Evolutionary conservation across 2,888 invertebrate genomes (phyloP).

Genomic region (Melanotus villosus): DNA sequence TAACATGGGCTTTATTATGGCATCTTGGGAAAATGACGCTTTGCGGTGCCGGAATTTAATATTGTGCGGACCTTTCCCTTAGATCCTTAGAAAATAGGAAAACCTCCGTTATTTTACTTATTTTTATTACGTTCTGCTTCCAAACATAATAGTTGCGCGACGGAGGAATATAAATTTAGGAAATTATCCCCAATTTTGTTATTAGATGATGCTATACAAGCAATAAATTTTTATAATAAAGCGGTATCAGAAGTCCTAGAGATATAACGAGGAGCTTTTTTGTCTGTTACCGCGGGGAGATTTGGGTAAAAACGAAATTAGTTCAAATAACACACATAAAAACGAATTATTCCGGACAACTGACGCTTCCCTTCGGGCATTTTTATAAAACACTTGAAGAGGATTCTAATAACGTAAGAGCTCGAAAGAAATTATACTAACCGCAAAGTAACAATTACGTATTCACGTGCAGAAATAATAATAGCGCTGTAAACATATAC

Average conservation of each 20-base stretch:
- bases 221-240: not conserved
- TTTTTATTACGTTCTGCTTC: too few species aligned
- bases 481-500: slow-evolving; percentile 60
- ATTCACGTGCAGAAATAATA: slow-evolving; percentile 63
- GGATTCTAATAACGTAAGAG: slow-evolving; percentile 47
- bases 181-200: slow-evolving; percentile 1
- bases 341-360: not conserved
- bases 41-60: slow-evolving; percentile 54
- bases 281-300: not conserved
- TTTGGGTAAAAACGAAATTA: not conserved
- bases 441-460: slow-evolving; percentile 59
- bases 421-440: slow-evolving; percentile 59
- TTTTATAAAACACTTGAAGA: not conserved
- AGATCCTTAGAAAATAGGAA: slow-evolving; percentile 55
- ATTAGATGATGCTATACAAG: not conserved
- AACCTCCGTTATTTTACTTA: slow-evolving; percentile 14
- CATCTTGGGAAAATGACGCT: slow-evolving; percentile 47
- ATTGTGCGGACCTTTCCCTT: slow-evolving; percentile 55
- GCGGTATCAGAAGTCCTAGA: not conserved
- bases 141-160: slow-evolving; percentile 2
- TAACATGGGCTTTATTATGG: slow-evolving; percentile 63
- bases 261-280: not conserved
- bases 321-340: slow-evolving; percentile 1
- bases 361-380: not conserved
- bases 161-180: not conserved